A percentile compares a stretch with the other conserved stretches of the same genome.
Conservation (phyloP, 2,113 vertebrate species). For the Leiothrix lutea region DNA sequence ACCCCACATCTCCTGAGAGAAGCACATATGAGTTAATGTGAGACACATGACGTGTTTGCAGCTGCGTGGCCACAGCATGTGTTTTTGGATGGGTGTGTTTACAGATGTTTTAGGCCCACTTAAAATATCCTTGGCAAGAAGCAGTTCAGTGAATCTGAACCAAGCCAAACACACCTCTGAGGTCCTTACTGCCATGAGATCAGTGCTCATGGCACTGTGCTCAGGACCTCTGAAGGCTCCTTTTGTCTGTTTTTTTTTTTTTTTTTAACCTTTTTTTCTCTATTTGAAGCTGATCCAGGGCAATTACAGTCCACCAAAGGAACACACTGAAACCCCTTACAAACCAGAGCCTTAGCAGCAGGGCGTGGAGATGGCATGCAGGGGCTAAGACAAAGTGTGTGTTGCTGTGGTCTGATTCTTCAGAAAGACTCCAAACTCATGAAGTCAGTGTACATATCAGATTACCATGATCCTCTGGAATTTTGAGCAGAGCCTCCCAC, state of each 20-base stretch:
- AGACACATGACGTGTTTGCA: neutral
- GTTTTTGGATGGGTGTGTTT: neutral
- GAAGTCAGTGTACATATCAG: neutral
- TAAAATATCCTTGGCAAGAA: neutral
- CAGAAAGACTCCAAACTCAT: neutral
- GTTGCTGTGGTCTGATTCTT: neutral
- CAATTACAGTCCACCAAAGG: neutral
- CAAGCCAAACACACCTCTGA: constrained; percentile 32
- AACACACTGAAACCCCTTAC: neutral
- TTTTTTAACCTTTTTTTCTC: neutral
- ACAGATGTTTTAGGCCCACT: neutral
- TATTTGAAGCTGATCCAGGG: neutral
- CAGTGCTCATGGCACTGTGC: neutral
- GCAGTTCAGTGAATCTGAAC: neutral
- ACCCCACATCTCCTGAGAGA: rapidly evolving
- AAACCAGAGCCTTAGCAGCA: neutral
- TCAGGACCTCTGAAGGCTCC: neutral
- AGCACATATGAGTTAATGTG: rapidly evolving
- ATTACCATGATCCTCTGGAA: neutral
- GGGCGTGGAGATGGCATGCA: neutral
- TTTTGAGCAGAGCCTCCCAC: neutral
- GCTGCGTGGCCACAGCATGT: neutral
- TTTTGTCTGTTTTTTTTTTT: neutral
- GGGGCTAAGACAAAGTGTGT: neutral
- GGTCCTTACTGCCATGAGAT: constrained; percentile 22